A percentile compares a stretch with the other conserved stretches of the same genome.
These are phyloP conservation scores for Spea bombifrons DNA, from an alignment of 2,113 vertebrate genomes.

Conservation along the genomic window DNA sequence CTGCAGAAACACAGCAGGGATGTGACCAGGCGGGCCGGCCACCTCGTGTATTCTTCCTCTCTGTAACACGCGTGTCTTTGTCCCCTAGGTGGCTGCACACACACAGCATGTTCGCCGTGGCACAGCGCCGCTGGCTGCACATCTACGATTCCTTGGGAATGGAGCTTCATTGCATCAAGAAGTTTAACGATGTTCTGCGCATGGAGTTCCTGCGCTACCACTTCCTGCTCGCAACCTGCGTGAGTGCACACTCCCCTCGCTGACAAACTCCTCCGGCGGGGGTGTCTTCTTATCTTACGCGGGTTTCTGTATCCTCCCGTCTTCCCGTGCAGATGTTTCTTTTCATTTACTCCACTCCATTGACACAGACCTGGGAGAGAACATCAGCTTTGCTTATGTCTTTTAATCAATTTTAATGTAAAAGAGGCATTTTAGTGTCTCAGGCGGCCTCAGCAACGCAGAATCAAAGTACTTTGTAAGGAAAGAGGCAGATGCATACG, in stretches of 20 bases:
- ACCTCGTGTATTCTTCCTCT: background rate
- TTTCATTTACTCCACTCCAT: background rate
- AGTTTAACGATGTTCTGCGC: conserved; percentile 75
- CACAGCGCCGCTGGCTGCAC: conserved; percentile 85
- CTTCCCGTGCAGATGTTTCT: no score
- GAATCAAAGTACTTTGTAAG: no score
- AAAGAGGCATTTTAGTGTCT: no score
- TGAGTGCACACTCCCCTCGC: conserved; percentile 43
- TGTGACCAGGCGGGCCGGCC: background rate
- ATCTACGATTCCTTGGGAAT: conserved; percentile 83
- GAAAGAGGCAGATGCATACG: no score
- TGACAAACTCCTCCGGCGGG: no score
- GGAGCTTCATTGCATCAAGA: conserved; percentile 84
- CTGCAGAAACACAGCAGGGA: no score
- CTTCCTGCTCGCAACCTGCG: conserved; percentile 74
- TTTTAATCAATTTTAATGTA: no score
- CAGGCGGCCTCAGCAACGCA: no score
- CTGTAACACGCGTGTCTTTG: background rate
- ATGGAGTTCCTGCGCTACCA: conserved; percentile 87
- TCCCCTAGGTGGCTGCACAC: conserved; percentile 79
- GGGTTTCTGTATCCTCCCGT: background rate
- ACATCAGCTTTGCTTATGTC: no score
- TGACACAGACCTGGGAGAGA: no score
- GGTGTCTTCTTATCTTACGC: no score
- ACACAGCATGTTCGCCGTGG: conserved; percentile 78